Evolutionary conservation across 2,888 invertebrate genomes (phyloP).

Genomic region (Drosophila mercatorum): DNA sequence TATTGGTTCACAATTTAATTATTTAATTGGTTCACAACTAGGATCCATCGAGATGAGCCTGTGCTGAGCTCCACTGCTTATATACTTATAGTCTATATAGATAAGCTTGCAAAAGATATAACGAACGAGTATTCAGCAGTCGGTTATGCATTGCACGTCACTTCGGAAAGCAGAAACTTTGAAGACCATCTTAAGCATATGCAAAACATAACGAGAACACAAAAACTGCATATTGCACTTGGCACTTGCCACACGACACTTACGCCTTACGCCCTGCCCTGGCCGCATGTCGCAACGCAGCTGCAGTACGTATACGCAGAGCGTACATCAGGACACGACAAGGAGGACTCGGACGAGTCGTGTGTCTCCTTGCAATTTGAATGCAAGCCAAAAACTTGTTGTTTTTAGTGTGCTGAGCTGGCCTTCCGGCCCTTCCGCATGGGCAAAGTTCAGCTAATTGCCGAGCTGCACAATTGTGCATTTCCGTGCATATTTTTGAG

Average conservation of each 20-base stretch:
- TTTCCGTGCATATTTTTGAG: constrained; percentile 82
- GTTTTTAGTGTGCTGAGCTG: constrained; percentile 25
- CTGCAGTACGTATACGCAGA: constrained; percentile 78
- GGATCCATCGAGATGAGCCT: neutral
- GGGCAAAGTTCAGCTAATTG: constrained; percentile 79
- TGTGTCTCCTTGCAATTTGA: constrained; percentile 65
- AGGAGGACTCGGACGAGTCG: constrained; percentile 31
- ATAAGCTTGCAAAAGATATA: neutral
- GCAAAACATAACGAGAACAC: constrained; percentile 16
- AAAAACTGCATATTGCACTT: constrained; percentile 23
- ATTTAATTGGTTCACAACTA: too few species aligned
- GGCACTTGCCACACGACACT: neutral
- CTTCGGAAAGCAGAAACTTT: neutral
- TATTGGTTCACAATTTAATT: too few species aligned
- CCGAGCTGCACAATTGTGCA: constrained; percentile 83
- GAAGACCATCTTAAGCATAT: constrained; percentile 17
- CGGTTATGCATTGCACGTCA: neutral
- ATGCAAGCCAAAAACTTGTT: constrained; percentile 76
- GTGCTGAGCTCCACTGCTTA: neutral
- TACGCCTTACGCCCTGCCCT: neutral
- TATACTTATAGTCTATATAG: neutral
- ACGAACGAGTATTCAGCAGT: neutral
- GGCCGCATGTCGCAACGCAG: constrained; percentile 22
- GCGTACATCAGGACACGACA: constrained; percentile 30
- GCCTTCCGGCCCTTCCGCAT: constrained; percentile 55